phyloP scores from a whole-genome alignment of 2,888 invertebrate genomes.

The Aproaerema taeniolella region DNA sequence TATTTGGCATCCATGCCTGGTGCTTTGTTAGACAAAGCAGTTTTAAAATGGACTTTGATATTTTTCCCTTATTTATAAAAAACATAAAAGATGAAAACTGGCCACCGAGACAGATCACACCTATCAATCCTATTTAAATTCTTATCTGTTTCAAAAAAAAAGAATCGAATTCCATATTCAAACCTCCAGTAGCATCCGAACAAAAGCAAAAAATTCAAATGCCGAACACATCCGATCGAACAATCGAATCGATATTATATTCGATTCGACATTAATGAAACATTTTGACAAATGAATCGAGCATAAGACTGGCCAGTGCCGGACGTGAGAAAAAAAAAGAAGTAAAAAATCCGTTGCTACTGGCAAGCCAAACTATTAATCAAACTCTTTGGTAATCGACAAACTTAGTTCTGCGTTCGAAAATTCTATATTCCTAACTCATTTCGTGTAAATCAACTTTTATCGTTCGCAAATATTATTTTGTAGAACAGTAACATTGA shows the following conservation, averaged over 20 bases:
- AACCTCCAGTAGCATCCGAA: constrained; percentile 29
- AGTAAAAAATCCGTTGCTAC: constrained; percentile 38
- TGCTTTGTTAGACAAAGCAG: no score
- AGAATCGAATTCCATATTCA: no score
- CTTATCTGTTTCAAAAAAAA: no score
- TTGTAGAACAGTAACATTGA: constrained; percentile 12
- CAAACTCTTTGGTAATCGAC: neutral
- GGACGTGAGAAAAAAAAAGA: constrained; percentile 39
- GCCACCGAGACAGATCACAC: no score
- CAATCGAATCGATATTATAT: constrained; percentile 53
- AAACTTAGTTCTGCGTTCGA: neutral
- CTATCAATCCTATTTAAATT: no score
- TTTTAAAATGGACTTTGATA: no score
- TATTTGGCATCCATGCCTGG: no score
- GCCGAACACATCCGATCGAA: constrained; percentile 32
- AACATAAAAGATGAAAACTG: no score
- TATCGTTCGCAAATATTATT: neutral
- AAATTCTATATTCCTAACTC: neutral
- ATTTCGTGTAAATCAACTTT: neutral
- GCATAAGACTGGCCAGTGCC: constrained; percentile 39
- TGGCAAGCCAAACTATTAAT: constrained; percentile 28
- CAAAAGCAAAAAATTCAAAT: constrained; percentile 26
- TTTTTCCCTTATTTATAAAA: no score
- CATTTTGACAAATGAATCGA: constrained; percentile 55
- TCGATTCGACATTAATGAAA: constrained; percentile 43